Conservation (phyloP, 2,113 vertebrate species). For the Polypterus senegalus region DNA sequence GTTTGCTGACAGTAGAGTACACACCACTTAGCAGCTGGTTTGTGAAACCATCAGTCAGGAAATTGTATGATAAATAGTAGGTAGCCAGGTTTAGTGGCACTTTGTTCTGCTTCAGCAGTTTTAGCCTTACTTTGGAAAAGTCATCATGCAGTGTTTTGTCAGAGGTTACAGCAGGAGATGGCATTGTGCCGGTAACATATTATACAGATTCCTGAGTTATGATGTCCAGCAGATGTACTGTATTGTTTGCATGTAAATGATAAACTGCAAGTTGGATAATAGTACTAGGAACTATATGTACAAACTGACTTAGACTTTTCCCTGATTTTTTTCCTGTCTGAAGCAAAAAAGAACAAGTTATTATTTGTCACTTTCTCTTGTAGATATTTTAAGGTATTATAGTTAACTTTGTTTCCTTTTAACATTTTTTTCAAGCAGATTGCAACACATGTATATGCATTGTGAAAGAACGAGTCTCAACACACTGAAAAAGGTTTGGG, state of each 20-base stretch:
- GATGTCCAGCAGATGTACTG: conserved; percentile 42
- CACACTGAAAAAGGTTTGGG: too few relatives aligned
- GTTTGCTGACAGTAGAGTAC: conserved; percentile 60
- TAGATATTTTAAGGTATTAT: too few relatives aligned
- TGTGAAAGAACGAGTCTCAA: too few relatives aligned
- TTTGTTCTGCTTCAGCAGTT: conserved; percentile 67
- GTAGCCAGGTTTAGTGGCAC: conserved; percentile 52
- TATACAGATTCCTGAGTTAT: conserved; percentile 44
- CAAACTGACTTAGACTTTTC: not conserved
- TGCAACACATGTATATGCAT: too few relatives aligned
- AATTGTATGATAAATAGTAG: conserved; percentile 68
- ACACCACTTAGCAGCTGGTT: conserved; percentile 65
- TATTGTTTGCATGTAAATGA: conserved; percentile 51
- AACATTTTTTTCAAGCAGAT: too few relatives aligned
- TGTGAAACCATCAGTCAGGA: conserved; percentile 64
- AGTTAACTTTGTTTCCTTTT: too few relatives aligned
- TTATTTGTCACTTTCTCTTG: too few relatives aligned
- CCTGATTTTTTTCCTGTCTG: too few relatives aligned
- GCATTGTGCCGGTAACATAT: conserved; percentile 35
- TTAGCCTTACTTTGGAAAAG: conserved; percentile 55
- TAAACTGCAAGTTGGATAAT: conserved; percentile 40
- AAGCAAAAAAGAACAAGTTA: too few relatives aligned
- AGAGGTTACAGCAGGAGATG: conserved; percentile 42
- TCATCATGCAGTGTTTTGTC: conserved; percentile 51
- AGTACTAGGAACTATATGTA: conserved; percentile 31